Percentiles rank a stretch among this genome's conserved stretches.
These are phyloP conservation scores for Tamandua tetradactyla DNA, from an alignment of 2,797 vertebrate genomes.

Conservation along the genomic window DNA sequence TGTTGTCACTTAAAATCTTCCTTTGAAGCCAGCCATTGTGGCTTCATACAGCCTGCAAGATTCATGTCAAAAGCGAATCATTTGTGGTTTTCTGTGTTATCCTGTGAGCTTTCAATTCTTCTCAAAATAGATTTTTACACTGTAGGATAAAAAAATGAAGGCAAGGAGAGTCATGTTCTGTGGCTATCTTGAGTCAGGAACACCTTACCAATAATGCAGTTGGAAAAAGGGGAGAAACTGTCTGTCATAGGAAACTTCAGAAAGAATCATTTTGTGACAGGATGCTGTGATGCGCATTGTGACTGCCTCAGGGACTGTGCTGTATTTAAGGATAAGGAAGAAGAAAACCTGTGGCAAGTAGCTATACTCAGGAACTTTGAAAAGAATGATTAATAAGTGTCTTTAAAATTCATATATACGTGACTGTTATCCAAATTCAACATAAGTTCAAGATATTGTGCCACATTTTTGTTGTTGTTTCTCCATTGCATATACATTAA, in stretches of 20 bases:
- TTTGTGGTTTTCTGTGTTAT: constrained; percentile 50
- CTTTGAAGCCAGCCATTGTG: not conserved
- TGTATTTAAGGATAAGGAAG: not conserved
- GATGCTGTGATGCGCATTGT: not conserved
- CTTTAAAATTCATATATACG: constrained; percentile 41
- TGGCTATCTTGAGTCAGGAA: constrained; percentile 31
- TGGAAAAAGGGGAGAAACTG: not conserved
- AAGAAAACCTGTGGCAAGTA: constrained; percentile 29
- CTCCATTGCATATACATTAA: not conserved
- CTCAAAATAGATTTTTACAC: constrained; percentile 16
- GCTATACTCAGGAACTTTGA: constrained; percentile 51
- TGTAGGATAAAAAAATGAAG: not conserved
- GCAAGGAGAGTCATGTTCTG: constrained; percentile 44
- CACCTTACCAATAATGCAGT: constrained; percentile 31
- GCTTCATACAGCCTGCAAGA: not conserved
- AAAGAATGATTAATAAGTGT: constrained; percentile 43
- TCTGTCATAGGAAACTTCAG: constrained; percentile 3
- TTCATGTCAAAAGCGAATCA: constrained; percentile 40
- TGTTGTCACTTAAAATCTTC: not conserved
- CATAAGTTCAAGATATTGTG: not conserved
- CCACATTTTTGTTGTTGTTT: not conserved
- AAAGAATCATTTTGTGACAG: constrained; percentile 21
- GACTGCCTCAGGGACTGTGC: not conserved
- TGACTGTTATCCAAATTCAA: not conserved
- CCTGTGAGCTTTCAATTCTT: constrained; percentile 40